Base-by-base conservation (phyloP, 2,113 vertebrate genomes). In the Pterocles orientalis region DNA sequence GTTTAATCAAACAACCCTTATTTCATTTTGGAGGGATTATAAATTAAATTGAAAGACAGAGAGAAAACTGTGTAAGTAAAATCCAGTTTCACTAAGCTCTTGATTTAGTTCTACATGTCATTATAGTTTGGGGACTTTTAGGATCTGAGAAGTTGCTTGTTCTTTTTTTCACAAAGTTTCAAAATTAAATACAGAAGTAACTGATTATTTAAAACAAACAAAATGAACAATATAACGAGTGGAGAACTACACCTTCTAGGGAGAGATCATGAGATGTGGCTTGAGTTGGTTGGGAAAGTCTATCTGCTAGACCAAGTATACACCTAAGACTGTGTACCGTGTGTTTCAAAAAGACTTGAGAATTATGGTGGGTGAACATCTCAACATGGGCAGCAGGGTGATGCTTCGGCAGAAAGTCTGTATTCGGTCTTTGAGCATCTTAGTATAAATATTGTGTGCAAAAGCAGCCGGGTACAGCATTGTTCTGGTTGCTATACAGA, bases 191-290 rank as follows among this genome's bases (percentile, higher is more conserved):
- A 41, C 68, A 14, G 58, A 82, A 82, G 39, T 68, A 73, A 34
- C 8, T 72, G 6, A 11, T 36, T 4, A 68, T 82, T 87, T 71
- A 72, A 76, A 80, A 36, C 13, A 39, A 82, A 34, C 4, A 58
- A 47, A 41, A 61, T 41, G 29, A 54, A 43, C 14, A 1, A 18
- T 43, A 12, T 19, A 29, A 43, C 0, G 1, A n/a, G 2, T 3
- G 10, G 10, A 93, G 39, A 50, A 39, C 3, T 51, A 9, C 6
- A 24, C 10, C 11, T 71, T 75, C 31, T 54, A 60, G 28, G 47
- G 53, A 66, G n/a, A 6, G 2, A 31, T 60, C 13, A 69, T 13
- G 11, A 9, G 14, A 13, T 10, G 4, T 3, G 5, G 24, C 43
- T 69, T 86, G 64, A 14, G 13, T 54, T 76, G 13, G 53, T 90